A percentile compares a stretch with the other conserved stretches of the same genome.
Conservation (phyloP, 2,888 invertebrate genomes). For the Brachyopa scutellaris region DNA sequence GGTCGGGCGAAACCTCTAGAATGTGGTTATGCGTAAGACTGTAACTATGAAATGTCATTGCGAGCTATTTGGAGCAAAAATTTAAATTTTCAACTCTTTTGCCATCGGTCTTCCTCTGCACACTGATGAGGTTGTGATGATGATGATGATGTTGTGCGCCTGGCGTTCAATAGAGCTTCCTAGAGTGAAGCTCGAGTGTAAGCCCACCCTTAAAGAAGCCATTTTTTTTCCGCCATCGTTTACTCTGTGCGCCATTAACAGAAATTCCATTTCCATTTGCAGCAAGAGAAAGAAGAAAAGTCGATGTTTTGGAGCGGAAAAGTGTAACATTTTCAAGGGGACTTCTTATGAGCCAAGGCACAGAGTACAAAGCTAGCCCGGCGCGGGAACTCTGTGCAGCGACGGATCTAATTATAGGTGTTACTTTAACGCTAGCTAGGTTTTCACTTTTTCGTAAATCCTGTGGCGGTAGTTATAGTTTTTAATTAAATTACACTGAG, state of each 20-base stretch:
- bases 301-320: constrained; percentile 68
- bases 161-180: constrained; percentile 40
- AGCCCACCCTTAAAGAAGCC: constrained; percentile 17
- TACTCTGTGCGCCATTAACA: constrained; percentile 1
- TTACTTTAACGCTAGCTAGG: constrained; percentile 39
- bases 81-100: constrained; percentile 55
- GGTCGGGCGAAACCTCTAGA: constrained; percentile 26
- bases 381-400: constrained; percentile 49
- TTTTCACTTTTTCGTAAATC: constrained; percentile 6
- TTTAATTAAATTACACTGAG: constrained; percentile 58
- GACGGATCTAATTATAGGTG: constrained; percentile 70
- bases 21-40: constrained; percentile 52
- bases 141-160: constrained; percentile 5
- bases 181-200: constrained; percentile 43
- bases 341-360: constrained; percentile 26
- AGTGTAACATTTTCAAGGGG: constrained; percentile 64
- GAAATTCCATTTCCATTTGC: constrained; percentile 45
- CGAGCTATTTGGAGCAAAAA: constrained; percentile 68
- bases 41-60: constrained; percentile 60
- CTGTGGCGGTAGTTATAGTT: constrained; percentile 28
- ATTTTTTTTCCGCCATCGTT: constrained; percentile 11
- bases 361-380: constrained; percentile 8
- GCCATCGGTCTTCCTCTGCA: background rate
- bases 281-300: constrained; percentile 58
- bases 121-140: too few relatives aligned